Conservation (phyloP, 2,113 vertebrate genomes). For the Cyanocitta stelleri region DNA sequence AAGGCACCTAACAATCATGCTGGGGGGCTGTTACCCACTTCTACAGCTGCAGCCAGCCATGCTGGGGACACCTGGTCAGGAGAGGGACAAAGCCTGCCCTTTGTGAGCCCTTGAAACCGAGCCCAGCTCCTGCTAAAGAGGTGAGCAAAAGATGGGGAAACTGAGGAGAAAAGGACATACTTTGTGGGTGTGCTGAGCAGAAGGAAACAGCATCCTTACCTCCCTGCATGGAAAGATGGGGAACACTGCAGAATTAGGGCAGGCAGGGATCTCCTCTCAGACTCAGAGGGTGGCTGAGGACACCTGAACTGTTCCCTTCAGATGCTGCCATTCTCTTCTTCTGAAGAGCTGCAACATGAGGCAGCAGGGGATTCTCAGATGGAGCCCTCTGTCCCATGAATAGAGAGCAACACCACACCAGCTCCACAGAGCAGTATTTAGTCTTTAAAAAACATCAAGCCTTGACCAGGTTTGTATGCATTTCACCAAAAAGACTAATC, state of each 20-base stretch:
- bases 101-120: neutral
- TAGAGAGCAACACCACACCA: neutral
- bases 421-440: neutral
- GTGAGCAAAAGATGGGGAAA: neutral
- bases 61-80: neutral
- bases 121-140: neutral
- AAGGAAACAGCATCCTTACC: neutral
- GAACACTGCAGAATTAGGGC: neutral
- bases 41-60: neutral
- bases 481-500: neutral
- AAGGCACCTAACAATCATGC: neutral
- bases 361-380: neutral
- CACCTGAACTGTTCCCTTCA: neutral
- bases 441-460: neutral
- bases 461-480: neutral
- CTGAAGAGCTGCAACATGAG: neutral
- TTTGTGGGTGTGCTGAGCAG: neutral
- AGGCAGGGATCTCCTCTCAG: neutral
- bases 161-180: neutral
- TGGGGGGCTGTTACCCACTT: neutral
- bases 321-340: neutral
- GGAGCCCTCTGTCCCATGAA: neutral
- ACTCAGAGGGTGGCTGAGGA: neutral
- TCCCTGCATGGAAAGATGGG: neutral
- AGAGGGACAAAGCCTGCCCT: neutral